Conservation (phyloP, 37 sponge, comb jelly and placozoan genomes). For the Spongilla lacustris region DNA sequence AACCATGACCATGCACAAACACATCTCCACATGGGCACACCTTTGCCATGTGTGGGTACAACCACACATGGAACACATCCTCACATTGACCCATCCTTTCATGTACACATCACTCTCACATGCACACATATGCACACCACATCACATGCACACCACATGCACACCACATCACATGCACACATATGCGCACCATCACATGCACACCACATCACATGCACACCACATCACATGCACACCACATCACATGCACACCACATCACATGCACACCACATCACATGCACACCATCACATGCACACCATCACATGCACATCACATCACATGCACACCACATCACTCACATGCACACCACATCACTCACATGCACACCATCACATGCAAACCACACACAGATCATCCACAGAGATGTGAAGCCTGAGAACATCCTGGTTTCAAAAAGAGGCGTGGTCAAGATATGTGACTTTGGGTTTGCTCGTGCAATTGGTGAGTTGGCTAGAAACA, state of each 20-base stretch:
- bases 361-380: background rate
- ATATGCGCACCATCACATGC: background rate
- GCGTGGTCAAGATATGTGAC: constrained; percentile 98
- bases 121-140: background rate
- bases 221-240: background rate
- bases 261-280: too few relatives aligned
- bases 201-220: background rate
- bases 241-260: background rate
- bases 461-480: constrained; percentile 97
- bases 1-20: background rate
- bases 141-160: background rate
- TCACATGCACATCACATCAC: too few relatives aligned
- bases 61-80: too few relatives aligned
- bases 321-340: background rate
- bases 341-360: background rate
- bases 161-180: background rate
- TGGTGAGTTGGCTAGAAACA: constrained; percentile 86
- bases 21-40: background rate
- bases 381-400: constrained; percentile 89
- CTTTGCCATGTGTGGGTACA: too few relatives aligned
- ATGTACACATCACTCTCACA: background rate
- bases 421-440: constrained; percentile 90
- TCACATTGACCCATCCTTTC: background rate
- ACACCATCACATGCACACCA: background rate
- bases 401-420: constrained; percentile 99